These are phyloP conservation scores for Phycodurus eques DNA, from an alignment of 2,113 vertebrate species.

Conservation along the genomic window DNA sequence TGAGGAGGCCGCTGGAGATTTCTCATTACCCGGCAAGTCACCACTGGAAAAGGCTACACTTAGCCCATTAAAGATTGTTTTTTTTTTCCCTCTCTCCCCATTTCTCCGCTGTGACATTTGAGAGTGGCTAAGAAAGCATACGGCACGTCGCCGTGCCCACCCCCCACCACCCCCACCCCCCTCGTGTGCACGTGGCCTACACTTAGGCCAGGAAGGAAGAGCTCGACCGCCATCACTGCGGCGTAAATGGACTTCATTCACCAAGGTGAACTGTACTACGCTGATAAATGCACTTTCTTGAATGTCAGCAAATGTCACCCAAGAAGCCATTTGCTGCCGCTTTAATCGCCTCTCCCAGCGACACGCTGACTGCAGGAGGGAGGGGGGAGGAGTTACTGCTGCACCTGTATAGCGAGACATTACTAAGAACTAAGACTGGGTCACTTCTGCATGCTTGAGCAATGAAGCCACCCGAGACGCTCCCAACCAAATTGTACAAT, in stretches of 20 bases:
- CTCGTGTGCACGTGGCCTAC: conserved; percentile 81
- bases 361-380: conserved; percentile 70
- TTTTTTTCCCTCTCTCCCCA: background rate
- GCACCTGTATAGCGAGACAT: conserved; percentile 33
- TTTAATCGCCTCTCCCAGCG: conserved; percentile 80
- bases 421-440: conserved; percentile 73
- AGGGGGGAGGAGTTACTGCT: conserved; percentile 52
- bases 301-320: conserved; percentile 99
- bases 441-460: conserved; percentile 96
- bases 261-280: conserved; percentile 88
- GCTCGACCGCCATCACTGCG: conserved; percentile 82
- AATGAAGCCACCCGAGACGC: conserved; percentile 88
- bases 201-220: conserved; percentile 74
- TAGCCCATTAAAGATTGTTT: conserved; percentile 98
- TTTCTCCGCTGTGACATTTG: conserved; percentile 94
- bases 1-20: conserved; percentile 84
- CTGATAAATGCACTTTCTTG: conserved; percentile 98
- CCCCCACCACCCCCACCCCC: conserved; percentile 1
- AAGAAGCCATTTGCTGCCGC: conserved; percentile 96
- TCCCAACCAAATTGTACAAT: conserved; percentile 59
- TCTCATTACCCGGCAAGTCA: conserved; percentile 94
- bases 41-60: conserved; percentile 98
- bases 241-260: conserved; percentile 91
- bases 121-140: conserved; percentile 82
- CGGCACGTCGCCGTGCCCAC: conserved; percentile 90